Base-by-base conservation (phyloP, 2,797 vertebrate genomes). In the Spinus pinus region DNA sequence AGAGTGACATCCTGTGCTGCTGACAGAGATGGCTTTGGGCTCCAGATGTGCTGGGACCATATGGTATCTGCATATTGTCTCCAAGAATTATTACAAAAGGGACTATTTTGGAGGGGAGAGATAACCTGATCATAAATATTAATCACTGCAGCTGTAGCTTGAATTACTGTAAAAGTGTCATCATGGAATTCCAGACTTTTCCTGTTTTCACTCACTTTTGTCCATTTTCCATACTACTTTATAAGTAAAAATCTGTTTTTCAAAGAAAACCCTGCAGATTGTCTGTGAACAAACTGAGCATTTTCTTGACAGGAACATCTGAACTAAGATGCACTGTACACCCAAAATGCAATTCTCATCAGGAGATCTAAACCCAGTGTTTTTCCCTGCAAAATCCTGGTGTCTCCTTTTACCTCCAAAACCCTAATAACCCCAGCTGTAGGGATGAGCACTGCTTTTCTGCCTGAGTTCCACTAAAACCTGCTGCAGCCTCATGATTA, bases 31-130 rank as follows among this genome's bases (percentile, higher is more conserved):
- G 58, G 75, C 94, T 92, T 30, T 81, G 75, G 81, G 92, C 85
- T 96, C 87, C 94, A 96, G 92, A 94, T 96, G 94, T 94, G 93
- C 70, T 3, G 3, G 91, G 80, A 69, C 89, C 96, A 84, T 96
- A 94, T 94, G 96, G 65, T 58, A 72, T 94, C 91, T 95, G 80
- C 87, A 86, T 42, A 83, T 81, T 94, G 66, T 95, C 85, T 92
- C 56, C 73, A 83, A 62, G 85, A 96, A 75, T 95, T 95, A 93
- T 70, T 94, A 60, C 0, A 0, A 83, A 93, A 79, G 60, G 42
- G 16, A 56, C 60, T 81, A 28, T 31, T 96, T 94, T 93, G 57
- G 66, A 88, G 44, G 60, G 62, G 62, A 39, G 58, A 58, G 87
- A 81, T 75, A 93, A 86, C 74, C 72, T 77, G 62, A 56, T 60